Conservation (phyloP, 2,113 vertebrate species). For the Rostratula benghalensis region DNA sequence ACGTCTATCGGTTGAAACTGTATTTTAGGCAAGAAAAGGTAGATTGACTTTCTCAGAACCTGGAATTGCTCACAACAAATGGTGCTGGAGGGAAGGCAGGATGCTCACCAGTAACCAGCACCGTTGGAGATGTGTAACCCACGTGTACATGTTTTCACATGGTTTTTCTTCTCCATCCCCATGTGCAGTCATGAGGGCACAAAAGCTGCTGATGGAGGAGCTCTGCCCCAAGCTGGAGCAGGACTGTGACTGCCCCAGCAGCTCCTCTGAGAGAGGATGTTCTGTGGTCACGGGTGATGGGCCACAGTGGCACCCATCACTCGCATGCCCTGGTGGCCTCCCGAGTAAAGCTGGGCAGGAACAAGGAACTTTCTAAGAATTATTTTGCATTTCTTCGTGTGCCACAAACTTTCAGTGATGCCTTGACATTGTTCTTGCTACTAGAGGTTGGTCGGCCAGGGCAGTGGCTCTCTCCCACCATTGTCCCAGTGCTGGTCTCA, state of each 20-base stretch:
- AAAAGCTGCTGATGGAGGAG: background rate
- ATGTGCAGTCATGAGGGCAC: background rate
- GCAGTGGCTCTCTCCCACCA: background rate
- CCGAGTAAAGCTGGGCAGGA: background rate
- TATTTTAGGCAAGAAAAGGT: background rate
- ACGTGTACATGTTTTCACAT: fast-evolving
- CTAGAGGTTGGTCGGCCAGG: background rate
- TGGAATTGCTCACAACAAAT: fast-evolving
- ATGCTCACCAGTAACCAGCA: background rate
- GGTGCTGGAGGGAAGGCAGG: background rate
- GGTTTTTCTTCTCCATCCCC: background rate
- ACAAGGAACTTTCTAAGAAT: background rate
- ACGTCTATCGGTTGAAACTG: background rate
- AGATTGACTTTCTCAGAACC: background rate
- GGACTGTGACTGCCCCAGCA: background rate
- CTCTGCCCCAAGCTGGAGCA: background rate
- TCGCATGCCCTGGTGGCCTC: fast-evolving
- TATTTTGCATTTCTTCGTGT: background rate
- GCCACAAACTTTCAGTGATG: background rate
- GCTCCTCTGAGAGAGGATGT: background rate
- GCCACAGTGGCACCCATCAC: fast-evolving
- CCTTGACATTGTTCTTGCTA: background rate
- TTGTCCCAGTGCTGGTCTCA: fast-evolving
- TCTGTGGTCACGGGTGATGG: background rate
- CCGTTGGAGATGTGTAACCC: fast-evolving